Percentiles rank a stretch among this genome's conserved stretches.
Conservation (phyloP, 2,888 invertebrate species). For the Sceliomorpha sp. region DNA sequence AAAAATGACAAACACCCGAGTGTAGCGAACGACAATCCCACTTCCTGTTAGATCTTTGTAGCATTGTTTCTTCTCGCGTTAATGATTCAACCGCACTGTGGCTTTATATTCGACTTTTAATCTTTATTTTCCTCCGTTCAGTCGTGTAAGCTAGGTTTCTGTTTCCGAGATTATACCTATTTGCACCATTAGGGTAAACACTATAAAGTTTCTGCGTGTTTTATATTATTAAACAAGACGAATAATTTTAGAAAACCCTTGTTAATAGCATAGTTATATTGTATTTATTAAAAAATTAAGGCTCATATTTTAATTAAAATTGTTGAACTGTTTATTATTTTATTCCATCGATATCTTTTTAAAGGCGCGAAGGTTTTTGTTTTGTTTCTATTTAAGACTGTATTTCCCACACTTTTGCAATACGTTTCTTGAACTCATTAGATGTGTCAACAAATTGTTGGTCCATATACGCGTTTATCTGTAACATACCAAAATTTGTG, state of each 20-base stretch:
- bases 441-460: constrained; percentile 1
- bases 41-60: constrained; percentile 21
- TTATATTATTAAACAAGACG: too few relatives aligned
- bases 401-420: neutral
- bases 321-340: neutral
- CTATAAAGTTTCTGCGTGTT: too few relatives aligned
- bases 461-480: neutral
- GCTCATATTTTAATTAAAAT: too few relatives aligned
- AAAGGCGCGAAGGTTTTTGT: too few relatives aligned
- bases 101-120: neutral
- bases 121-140: constrained; percentile 3
- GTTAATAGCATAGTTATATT: too few relatives aligned
- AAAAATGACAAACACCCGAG: constrained; percentile 14
- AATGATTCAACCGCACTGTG: constrained; percentile 3
- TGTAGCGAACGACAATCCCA: constrained; percentile 13
- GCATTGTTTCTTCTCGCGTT: constrained; percentile 13
- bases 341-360: too few relatives aligned
- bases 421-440: neutral
- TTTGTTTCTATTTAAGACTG: too few relatives aligned
- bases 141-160: neutral
- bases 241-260: too few relatives aligned
- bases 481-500: neutral
- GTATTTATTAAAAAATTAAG: too few relatives aligned
- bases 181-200: too few relatives aligned
- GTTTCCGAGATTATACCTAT: too few relatives aligned